phyloP scores from a whole-genome alignment of 2,113 vertebrate species.

The Brienomyrus longianalis region DNA sequence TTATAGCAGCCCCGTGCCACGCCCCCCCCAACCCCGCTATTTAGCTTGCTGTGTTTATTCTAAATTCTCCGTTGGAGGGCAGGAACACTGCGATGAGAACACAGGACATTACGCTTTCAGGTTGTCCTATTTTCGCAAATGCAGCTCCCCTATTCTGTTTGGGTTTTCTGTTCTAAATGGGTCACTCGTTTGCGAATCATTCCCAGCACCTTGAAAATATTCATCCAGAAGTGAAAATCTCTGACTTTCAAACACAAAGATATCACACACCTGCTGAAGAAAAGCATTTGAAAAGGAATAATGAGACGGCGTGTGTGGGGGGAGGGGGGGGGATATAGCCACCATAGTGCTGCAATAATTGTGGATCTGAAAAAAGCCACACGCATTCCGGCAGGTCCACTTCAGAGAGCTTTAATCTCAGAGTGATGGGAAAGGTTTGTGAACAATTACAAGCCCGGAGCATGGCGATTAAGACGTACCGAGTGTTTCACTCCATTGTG shows the following conservation, averaged over 20 bases:
- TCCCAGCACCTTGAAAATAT: not conserved
- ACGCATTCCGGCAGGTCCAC: not conserved
- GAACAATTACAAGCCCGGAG: not conserved
- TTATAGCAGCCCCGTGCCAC: no score
- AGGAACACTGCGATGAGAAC: not conserved
- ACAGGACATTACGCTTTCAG: not conserved
- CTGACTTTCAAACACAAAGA: not conserved
- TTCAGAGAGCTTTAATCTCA: conserved; percentile 11
- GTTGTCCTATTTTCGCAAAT: conserved; percentile 6
- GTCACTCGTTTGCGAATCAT: not conserved
- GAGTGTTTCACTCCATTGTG: not conserved
- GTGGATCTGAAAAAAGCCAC: not conserved
- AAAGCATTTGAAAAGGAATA: conserved; percentile 6
- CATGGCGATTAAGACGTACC: not conserved
- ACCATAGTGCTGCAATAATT: not conserved
- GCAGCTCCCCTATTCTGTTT: not conserved
- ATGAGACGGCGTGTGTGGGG: not conserved
- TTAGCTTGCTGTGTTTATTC: not conserved
- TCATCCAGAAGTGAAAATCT: not conserved
- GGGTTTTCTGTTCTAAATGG: conserved; percentile 13
- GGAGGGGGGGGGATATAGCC: not conserved
- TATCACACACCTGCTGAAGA: not conserved
- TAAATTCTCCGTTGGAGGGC: not conserved
- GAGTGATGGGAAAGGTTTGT: not conserved
- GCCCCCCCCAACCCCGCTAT: not conserved